These are phyloP conservation scores for Saxicola maurus DNA, from an alignment of 2,797 vertebrate species.

Conservation along the genomic window DNA sequence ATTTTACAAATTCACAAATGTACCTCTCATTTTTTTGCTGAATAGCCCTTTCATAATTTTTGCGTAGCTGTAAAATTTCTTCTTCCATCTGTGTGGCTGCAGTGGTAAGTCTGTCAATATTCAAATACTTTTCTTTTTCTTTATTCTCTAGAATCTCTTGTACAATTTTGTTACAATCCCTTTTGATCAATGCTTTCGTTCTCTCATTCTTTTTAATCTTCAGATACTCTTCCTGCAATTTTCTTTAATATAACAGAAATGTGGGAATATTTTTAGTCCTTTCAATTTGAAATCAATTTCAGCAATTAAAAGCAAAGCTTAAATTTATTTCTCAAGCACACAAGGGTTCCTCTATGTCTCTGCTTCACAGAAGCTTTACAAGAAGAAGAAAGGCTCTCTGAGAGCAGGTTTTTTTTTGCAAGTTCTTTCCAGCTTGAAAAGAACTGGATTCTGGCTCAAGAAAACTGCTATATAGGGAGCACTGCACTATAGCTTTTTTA, in stretches of 20 bases:
- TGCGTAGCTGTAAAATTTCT: slow-evolving; percentile 73
- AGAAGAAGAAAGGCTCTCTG: not conserved
- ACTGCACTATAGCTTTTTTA: not conserved
- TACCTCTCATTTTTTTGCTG: slow-evolving; percentile 82
- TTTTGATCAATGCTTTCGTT: slow-evolving; percentile 75
- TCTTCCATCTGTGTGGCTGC: slow-evolving; percentile 72
- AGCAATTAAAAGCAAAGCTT: slow-evolving; percentile 9
- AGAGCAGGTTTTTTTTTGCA: not conserved
- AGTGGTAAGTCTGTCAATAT: slow-evolving; percentile 72
- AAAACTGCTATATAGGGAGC: not conserved
- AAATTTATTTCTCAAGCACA: not conserved
- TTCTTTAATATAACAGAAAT: slow-evolving; percentile 69
- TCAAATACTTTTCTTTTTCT: slow-evolving; percentile 75
- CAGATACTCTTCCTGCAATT: slow-evolving; percentile 76
- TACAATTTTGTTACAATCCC: slow-evolving; percentile 70
- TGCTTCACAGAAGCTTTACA: not conserved
- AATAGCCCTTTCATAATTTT: slow-evolving; percentile 70
- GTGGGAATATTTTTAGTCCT: not conserved
- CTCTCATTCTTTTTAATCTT: slow-evolving; percentile 76
- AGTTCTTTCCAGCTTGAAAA: not conserved
- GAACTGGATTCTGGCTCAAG: not conserved
- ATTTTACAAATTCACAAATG: not conserved
- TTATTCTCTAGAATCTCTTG: slow-evolving; percentile 69
- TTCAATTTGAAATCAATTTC: not conserved
- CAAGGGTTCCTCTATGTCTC: not conserved